phyloP scores from a whole-genome alignment of 2,888 invertebrate genomes.

The Phalera bucephala region DNA sequence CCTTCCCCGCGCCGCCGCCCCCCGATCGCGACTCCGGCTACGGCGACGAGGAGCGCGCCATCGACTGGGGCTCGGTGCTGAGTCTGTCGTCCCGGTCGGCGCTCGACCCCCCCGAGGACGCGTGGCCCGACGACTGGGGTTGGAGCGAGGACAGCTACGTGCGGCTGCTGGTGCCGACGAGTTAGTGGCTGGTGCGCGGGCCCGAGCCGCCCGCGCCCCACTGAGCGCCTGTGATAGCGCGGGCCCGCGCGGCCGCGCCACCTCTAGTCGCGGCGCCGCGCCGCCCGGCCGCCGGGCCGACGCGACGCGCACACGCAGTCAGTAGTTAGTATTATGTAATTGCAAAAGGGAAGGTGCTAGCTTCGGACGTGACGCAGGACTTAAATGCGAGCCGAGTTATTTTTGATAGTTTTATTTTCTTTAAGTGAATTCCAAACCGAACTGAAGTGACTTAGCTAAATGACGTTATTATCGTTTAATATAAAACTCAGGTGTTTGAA shows the following conservation, averaged over 20 bases:
- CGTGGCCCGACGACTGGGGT: constrained; percentile 86
- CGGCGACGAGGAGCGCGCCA: constrained; percentile 91
- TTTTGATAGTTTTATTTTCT: constrained; percentile 82
- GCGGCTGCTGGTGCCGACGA: constrained; percentile 87
- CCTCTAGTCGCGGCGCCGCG: constrained; percentile 61
- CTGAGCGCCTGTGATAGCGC: constrained; percentile 76
- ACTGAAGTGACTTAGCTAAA: constrained; percentile 77
- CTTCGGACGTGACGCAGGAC: constrained; percentile 82
- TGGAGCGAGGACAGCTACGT: constrained; percentile 87
- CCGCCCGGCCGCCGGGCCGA: constrained; percentile 46
- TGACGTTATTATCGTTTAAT: constrained; percentile 73
- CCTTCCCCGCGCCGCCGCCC: constrained; percentile 83
- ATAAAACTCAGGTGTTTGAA: constrained; percentile 76
- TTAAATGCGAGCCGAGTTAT: constrained; percentile 80
- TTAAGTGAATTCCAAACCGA: constrained; percentile 78
- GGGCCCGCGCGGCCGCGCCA: constrained; percentile 50
- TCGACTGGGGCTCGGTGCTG: constrained; percentile 96
- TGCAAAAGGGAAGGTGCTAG: constrained; percentile 82
- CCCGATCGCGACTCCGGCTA: constrained; percentile 89
- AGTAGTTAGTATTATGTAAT: constrained; percentile 81
- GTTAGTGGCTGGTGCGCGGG: constrained; percentile 84
- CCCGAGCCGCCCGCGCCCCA: constrained; percentile 73
- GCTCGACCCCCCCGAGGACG: constrained; percentile 91
- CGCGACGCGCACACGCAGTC: constrained; percentile 67
- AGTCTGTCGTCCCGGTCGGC: constrained; percentile 94